Percentiles rank a stretch among this genome's conserved stretches.
phyloP scores from a whole-genome alignment of 2,113 vertebrate species.

The Strix uralensis region DNA sequence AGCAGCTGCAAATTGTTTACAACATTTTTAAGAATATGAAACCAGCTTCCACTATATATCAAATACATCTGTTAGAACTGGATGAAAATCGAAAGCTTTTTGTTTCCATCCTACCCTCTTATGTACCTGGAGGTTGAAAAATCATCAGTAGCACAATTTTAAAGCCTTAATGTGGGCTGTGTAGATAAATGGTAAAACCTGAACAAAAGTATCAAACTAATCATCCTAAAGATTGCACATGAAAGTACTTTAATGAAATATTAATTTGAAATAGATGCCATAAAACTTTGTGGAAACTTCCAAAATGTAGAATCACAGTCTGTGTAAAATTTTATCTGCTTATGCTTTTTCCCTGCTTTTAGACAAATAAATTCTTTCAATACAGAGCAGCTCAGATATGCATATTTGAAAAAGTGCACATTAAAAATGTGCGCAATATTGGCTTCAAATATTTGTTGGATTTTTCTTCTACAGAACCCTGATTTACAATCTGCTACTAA shows the following conservation, averaged over 20 bases:
- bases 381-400: background rate
- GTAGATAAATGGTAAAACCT: constrained; percentile 30
- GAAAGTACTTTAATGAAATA: constrained; percentile 45
- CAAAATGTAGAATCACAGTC: background rate
- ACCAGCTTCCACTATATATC: constrained; percentile 37
- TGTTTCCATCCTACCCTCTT: background rate
- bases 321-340: background rate
- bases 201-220: background rate
- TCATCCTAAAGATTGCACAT: background rate
- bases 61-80: constrained; percentile 37
- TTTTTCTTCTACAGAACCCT: background rate
- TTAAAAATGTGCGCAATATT: background rate
- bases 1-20: constrained; percentile 57
- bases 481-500: background rate
- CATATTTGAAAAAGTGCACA: background rate
- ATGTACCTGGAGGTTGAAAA: constrained; percentile 4
- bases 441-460: background rate
- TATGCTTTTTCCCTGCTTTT: background rate
- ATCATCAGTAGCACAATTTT: constrained; percentile 11
- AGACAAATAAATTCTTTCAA: background rate
- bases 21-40: constrained; percentile 61
- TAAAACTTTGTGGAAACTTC: constrained; percentile 23
- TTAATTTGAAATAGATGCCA: constrained; percentile 20
- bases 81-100: constrained; percentile 22
- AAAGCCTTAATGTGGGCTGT: background rate